Evolutionary conservation across 1,140 invertebrate genomes (phyloP), one percentile per base, ranked within the genome.

Genomic region (Dreissena polymorpha): DNA sequence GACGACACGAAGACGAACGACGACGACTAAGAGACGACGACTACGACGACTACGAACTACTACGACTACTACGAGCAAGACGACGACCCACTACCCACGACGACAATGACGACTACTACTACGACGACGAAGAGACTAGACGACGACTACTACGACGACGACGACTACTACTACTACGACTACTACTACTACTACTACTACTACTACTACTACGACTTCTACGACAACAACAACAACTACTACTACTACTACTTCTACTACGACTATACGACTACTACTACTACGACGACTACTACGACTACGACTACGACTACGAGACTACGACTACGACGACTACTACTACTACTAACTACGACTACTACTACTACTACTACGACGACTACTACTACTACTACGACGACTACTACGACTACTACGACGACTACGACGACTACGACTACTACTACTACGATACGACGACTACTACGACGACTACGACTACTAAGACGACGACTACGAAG

Each of bases 61-160:
- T 74, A 57, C 51, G 53, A 50, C 72, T 57, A 74, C 72, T 74
- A 57, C 72, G n/a, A n/a, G n/a, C n/a, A n/a, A n/a, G n/a, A n/a
- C n/a, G n/a, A n/a, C n/a, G n/a, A n/a, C n/a, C n/a, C n/a, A n/a
- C n/a, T n/a, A n/a, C n/a, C n/a, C n/a, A n/a, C n/a, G n/a, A n/a
- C n/a, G n/a, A n/a, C n/a, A n/a, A n/a, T n/a, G n/a, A n/a, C n/a
- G n/a, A n/a, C n/a, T n/a, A n/a, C n/a, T n/a, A n/a, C n/a, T n/a
- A n/a, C n/a, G n/a, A n/a, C n/a, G n/a, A n/a, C n/a, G n/a, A n/a
- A n/a, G n/a, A n/a, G n/a, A n/a, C n/a, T n/a, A n/a, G 53, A n/a
- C n/a, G n/a, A n/a, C n/a, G n/a, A n/a, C n/a, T n/a, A n/a, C n/a
- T n/a, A n/a, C n/a, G n/a, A n/a, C n/a, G n/a, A n/a, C n/a, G n/a